Evolutionary conservation across 2,888 invertebrate genomes (phyloP).

Genomic region (Caenorhabditis auriculariae): DNA sequence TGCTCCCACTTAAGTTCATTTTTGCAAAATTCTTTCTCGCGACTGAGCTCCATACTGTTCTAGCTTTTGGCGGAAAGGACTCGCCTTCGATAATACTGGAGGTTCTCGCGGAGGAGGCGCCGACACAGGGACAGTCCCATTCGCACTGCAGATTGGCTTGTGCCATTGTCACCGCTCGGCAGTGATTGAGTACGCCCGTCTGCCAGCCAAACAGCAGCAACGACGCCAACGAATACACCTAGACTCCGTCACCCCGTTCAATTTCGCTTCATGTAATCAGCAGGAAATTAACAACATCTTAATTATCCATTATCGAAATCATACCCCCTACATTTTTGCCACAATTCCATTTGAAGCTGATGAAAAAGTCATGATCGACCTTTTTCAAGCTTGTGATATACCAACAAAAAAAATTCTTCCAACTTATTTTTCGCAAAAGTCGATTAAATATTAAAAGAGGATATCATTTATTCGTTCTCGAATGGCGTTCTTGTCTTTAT

Average conservation of each 20-base stretch:
- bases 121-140: conserved; percentile 62
- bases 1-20: neutral
- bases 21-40: neutral
- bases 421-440: too few relatives aligned
- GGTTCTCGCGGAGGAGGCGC: conserved; percentile 57
- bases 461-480: too few relatives aligned
- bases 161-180: conserved; percentile 59
- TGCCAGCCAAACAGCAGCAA: conserved; percentile 61
- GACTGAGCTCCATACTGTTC: neutral
- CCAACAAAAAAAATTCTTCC: too few relatives aligned
- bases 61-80: conserved; percentile 1
- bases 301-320: too few relatives aligned
- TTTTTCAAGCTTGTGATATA: too few relatives aligned
- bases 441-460: too few relatives aligned
- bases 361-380: too few relatives aligned
- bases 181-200: conserved; percentile 55
- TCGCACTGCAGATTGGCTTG: conserved; percentile 60
- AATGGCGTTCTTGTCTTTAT: too few relatives aligned
- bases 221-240: conserved; percentile 58
- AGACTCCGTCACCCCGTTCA: too few relatives aligned
- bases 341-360: too few relatives aligned
- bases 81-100: conserved; percentile 59
- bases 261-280: too few relatives aligned
- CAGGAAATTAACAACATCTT: too few relatives aligned
- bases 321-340: neutral